phyloP scores from a whole-genome alignment of 1,140 invertebrate genomes.

The Micrasema minimum region DNA sequence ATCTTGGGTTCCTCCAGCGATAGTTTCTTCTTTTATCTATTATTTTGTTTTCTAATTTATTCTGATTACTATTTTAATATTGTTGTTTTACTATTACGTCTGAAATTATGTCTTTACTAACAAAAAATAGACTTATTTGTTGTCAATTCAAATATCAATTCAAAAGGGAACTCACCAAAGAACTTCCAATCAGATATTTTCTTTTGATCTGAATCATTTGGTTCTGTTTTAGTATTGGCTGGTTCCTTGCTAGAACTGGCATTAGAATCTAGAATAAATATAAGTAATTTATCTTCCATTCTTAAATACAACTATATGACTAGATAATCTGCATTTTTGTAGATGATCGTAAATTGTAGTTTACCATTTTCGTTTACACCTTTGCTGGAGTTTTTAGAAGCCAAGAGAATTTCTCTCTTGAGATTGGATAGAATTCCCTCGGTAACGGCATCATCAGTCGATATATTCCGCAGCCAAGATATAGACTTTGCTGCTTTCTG shows the following conservation, averaged over 20 bases:
- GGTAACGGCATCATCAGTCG: constrained; percentile 24
- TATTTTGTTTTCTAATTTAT: no score
- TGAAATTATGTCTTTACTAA: no score
- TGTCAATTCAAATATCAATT: no score
- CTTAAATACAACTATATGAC: no score
- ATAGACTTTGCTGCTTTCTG: constrained; percentile 44
- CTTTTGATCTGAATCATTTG: neutral
- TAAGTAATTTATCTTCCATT: no score
- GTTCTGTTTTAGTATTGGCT: neutral
- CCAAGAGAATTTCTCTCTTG: constrained; percentile 36
- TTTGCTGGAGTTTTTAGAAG: neutral
- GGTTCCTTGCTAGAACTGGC: no score
- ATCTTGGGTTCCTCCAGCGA: no score
- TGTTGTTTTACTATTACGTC: no score
- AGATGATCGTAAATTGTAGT: neutral
- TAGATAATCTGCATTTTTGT: neutral
- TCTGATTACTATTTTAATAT: no score
- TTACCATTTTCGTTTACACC: neutral
- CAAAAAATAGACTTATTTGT: no score
- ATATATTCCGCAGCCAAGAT: constrained; percentile 40
- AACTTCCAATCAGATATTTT: constrained; percentile 19
- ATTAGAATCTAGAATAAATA: neutral
- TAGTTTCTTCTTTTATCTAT: no score
- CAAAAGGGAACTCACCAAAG: neutral
- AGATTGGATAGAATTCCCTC: constrained; percentile 25